phyloP scores from a whole-genome alignment of 2,888 invertebrate species.

The Mystacides longicornis region DNA sequence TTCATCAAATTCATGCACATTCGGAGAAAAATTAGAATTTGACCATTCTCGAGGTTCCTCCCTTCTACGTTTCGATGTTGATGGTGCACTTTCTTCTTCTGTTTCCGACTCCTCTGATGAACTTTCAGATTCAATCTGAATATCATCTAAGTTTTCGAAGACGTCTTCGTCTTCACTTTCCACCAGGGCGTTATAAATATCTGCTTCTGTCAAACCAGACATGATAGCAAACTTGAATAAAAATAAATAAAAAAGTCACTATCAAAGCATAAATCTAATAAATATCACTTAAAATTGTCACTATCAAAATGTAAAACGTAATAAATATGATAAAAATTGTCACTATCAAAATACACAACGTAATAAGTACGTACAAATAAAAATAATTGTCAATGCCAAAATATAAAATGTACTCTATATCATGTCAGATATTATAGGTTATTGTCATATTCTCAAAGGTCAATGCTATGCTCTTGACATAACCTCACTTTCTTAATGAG shows the following conservation, averaged over 20 bases:
- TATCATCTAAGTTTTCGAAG: slow-evolving; percentile 3
- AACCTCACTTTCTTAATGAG: too few species aligned
- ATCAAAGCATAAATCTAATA: not conserved
- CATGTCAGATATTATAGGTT: too few species aligned
- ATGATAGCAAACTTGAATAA: too few species aligned
- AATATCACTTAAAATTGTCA: not conserved
- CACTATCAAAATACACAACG: too few species aligned
- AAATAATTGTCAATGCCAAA: too few species aligned
- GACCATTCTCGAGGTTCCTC: slow-evolving; percentile 1
- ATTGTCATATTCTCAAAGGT: too few species aligned
- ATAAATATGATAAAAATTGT: too few species aligned
- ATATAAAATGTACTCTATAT: too few species aligned
- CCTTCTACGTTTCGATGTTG: not conserved
- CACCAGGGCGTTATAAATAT: not conserved
- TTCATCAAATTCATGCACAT: slow-evolving; percentile 7
- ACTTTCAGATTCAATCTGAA: not conserved
- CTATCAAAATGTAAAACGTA: too few species aligned
- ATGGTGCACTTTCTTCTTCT: not conserved
- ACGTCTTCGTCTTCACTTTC: slow-evolving; percentile 5
- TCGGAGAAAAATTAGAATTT: slow-evolving; percentile 5
- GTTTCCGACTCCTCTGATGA: slow-evolving; percentile 4
- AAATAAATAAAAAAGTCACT: not conserved
- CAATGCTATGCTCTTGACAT: too few species aligned
- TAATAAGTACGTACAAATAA: too few species aligned
- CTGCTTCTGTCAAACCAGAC: not conserved